Percentiles rank a stretch among this genome's conserved stretches.
These are phyloP conservation scores for Otolemur crassicaudatus DNA, from an alignment of 2,797 vertebrate genomes.

Conservation along the genomic window DNA sequence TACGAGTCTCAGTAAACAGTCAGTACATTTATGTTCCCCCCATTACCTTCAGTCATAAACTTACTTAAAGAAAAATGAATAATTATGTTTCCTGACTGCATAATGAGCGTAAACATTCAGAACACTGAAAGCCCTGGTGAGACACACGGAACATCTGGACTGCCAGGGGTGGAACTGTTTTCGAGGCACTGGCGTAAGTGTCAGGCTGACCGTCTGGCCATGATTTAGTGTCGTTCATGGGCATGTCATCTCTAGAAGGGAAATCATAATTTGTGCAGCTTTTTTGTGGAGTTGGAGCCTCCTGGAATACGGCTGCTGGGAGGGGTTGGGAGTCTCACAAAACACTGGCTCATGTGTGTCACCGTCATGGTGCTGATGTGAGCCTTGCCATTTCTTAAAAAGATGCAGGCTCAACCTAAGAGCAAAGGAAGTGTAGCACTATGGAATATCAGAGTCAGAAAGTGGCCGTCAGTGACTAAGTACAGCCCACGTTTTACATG, in stretches of 20 bases:
- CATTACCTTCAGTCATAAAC: slow-evolving; percentile 86
- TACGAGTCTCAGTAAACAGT: slow-evolving; percentile 86
- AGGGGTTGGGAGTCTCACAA: not conserved
- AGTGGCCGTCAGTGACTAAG: not conserved
- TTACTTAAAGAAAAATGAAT: slow-evolving; percentile 81
- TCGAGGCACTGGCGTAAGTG: slow-evolving; percentile 12
- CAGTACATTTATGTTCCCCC: slow-evolving; percentile 82
- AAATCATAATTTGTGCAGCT: not conserved
- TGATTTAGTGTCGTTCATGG: not conserved
- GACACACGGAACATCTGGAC: slow-evolving; percentile 1
- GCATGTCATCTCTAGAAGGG: slow-evolving; percentile 41
- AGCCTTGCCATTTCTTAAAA: rapidly evolving
- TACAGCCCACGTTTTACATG: not conserved
- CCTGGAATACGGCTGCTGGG: not conserved
- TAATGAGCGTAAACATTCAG: slow-evolving; percentile 75
- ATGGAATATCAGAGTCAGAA: not conserved
- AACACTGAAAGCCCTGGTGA: slow-evolving; percentile 40
- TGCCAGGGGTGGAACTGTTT: slow-evolving; percentile 4
- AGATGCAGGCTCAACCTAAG: not conserved
- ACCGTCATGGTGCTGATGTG: not conserved
- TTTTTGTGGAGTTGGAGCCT: not conserved
- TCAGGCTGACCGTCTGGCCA: slow-evolving; percentile 21
- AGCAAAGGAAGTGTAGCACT: not conserved
- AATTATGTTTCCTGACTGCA: slow-evolving; percentile 79
- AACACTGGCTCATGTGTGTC: not conserved